Percentiles rank a stretch among this genome's conserved stretches.
These are phyloP conservation scores for Digitonthophagus gazella DNA, from an alignment of 2,888 invertebrate genomes.

Conservation along the genomic window DNA sequence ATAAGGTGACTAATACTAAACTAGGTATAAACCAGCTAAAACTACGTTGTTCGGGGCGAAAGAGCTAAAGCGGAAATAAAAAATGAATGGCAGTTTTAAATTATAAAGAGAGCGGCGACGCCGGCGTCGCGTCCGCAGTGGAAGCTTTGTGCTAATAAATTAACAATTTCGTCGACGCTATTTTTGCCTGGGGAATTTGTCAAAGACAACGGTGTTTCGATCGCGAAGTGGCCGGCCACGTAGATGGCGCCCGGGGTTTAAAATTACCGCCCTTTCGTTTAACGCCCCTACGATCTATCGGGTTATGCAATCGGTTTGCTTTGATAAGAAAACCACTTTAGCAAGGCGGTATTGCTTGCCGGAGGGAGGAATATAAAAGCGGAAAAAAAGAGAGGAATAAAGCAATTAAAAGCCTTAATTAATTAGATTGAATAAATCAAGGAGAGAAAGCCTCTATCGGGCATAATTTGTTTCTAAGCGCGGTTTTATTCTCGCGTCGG, in stretches of 20 bases:
- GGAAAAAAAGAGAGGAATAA: neutral
- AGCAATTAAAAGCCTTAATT: neutral
- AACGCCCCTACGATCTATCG: neutral
- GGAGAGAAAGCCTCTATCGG: neutral
- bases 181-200: neutral
- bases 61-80: neutral
- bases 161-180: neutral
- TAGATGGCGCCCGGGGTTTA: neutral
- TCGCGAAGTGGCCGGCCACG: neutral
- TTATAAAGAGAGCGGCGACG: constrained; percentile 3
- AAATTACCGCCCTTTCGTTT: neutral
- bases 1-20: no score
- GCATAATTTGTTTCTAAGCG: neutral
- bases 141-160: constrained; percentile 15
- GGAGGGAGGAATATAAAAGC: neutral
- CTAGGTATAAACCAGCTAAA: no score
- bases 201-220: constrained; percentile 5
- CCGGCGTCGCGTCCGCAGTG: constrained; percentile 1
- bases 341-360: neutral
- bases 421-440: neutral
- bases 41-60: neutral
- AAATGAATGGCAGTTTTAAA: constrained; percentile 7
- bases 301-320: neutral
- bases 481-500: neutral
- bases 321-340: neutral